phyloP scores from a whole-genome alignment of 2,113 vertebrate genomes.

The Ciconia stormi region DNA sequence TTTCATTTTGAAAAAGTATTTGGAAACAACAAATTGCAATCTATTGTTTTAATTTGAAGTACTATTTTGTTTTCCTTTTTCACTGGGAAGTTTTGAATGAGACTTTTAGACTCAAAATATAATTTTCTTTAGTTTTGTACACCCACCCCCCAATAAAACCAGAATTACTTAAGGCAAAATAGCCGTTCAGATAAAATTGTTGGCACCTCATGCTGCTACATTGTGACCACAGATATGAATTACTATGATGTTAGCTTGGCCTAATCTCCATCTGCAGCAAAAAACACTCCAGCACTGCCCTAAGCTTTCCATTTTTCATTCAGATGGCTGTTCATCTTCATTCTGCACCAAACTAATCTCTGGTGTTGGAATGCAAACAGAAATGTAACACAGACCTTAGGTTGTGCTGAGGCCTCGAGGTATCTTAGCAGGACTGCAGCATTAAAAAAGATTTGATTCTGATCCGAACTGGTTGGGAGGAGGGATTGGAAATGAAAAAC shows the following conservation, averaged over 20 bases:
- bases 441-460: background rate
- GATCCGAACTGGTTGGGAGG: background rate
- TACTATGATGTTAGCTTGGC: background rate
- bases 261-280: background rate
- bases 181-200: background rate
- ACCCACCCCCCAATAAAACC: background rate
- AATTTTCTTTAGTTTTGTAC: background rate
- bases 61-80: background rate
- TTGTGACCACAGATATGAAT: background rate
- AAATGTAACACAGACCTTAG: background rate
- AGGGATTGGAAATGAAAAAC: background rate
- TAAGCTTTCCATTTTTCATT: background rate
- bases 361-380: background rate
- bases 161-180: background rate
- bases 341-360: background rate
- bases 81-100: background rate
- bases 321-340: background rate
- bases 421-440: background rate
- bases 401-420: background rate
- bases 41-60: background rate
- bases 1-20: background rate
- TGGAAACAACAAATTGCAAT: background rate
- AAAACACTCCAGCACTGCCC: background rate
- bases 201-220: background rate
- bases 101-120: background rate